phyloP scores from a whole-genome alignment of 2,888 invertebrate species.

The Campoplex capitator region DNA sequence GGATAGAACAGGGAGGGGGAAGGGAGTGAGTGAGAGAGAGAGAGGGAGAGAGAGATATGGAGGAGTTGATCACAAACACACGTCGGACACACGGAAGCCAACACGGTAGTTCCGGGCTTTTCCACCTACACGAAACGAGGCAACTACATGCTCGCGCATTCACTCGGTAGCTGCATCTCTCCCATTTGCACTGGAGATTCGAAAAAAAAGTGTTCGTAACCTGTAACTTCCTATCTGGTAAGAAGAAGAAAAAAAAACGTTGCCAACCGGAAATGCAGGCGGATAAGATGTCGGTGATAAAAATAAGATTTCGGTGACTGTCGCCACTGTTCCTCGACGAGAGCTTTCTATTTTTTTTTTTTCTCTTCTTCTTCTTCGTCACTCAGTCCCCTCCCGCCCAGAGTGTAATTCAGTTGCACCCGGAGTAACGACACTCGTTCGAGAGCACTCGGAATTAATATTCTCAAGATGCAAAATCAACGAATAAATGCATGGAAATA shows the following conservation, averaged over 20 bases:
- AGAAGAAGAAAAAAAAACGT: neutral
- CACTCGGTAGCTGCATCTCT: slow-evolving; percentile 44
- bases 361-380: neutral
- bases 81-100: slow-evolving; percentile 39
- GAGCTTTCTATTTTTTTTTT: slow-evolving; percentile 7
- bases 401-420: slow-evolving; percentile 1
- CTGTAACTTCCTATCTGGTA: neutral
- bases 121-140: slow-evolving; percentile 47
- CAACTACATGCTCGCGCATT: slow-evolving; percentile 59
- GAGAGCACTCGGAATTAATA: neutral
- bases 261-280: neutral
- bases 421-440: slow-evolving; percentile 19
- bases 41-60: neutral
- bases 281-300: neutral
- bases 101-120: slow-evolving; percentile 63
- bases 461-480: neutral
- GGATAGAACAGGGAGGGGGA: neutral
- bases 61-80: slow-evolving; percentile 36
- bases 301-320: slow-evolving; percentile 38
- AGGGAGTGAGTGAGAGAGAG: neutral
- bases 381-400: neutral
- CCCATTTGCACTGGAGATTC: slow-evolving; percentile 12
- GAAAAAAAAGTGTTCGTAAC: neutral
- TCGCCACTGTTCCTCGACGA: slow-evolving; percentile 15
- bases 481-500: neutral